Evolutionary conservation across 2,797 vertebrate genomes (phyloP), one percentile per base, ranked within the genome.

Genomic region (Cossypha heuglini): DNA sequence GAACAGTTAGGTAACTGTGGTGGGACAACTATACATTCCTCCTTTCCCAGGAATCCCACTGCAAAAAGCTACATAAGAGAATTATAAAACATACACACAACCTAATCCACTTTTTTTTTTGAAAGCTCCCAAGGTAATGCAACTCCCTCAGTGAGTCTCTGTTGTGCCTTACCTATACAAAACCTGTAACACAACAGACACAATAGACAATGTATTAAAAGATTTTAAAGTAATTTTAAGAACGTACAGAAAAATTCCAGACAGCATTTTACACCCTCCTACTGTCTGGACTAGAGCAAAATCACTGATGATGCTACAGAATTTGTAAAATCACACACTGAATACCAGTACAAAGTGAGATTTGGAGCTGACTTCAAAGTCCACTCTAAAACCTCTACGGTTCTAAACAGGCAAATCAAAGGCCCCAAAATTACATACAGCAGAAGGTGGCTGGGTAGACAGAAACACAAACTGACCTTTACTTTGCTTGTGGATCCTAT

Each of bases 291-390:
- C 63, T 29, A 58, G 21, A 33, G 38, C 42, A 67, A 52, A 20
- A n/a, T 20, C 0, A 0, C 57, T 28, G 10, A 14, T 22, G 11
- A 33, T 43, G 45, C 48, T 43, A n/a, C 17, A 37, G 17, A 45
- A 51, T 3, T 55, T 1, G 18, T 52, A 80, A 85, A 67, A 71
- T 17, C 61, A 58, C 31, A 22, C 2, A 16, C n/a, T 9, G 22
- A 62, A 35, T 8, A 48, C 24, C 20, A 48, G 54, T 0, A 1
- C 29, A 75, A 49, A 57, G 5, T 14, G 42, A 63, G 31, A 35
- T 68, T 18, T 37, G 51, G 16, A 51, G 21, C 33, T 52, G 61
- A 61, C 68, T 55, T 68, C 28, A 16, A 92, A 77, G 46, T 59
- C 45, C n/a, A 14, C 11, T 37, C 35, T 1, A 4, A 94, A 79